Percentiles rank a stretch among this genome's conserved stretches.
phyloP scores from a whole-genome alignment of 2,797 vertebrate species.

The Chromobotia macracanthus region DNA sequence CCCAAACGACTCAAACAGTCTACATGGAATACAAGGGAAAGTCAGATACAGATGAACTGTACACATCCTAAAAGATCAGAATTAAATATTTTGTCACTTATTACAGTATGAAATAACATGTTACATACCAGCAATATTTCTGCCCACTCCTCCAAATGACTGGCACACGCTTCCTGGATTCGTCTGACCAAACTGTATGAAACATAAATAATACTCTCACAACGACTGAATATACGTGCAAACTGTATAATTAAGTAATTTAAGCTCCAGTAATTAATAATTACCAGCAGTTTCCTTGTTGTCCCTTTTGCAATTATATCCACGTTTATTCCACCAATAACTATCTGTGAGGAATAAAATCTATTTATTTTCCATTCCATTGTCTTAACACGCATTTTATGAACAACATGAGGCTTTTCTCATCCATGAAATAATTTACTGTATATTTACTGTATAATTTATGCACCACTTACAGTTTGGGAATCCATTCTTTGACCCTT shows the following conservation, averaged over 20 bases:
- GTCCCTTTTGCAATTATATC: slow-evolving; percentile 89
- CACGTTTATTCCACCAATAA: slow-evolving; percentile 88
- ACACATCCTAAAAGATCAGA: background rate
- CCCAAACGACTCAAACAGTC: slow-evolving; percentile 87
- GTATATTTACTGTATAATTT: background rate
- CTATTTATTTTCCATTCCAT: background rate
- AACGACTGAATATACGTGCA: background rate
- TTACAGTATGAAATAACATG: background rate
- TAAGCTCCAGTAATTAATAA: background rate
- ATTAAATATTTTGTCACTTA: background rate
- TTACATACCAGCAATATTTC: slow-evolving; percentile 86
- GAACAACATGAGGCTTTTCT: background rate
- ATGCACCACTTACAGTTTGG: slow-evolving; percentile 72
- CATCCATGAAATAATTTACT: background rate
- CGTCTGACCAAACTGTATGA: slow-evolving; percentile 84
- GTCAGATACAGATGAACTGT: background rate
- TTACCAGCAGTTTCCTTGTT: slow-evolving; percentile 77
- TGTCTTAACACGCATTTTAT: background rate
- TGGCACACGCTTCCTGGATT: slow-evolving; percentile 84
- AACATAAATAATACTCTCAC: slow-evolving; percentile 8
- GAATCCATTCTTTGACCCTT: slow-evolving; percentile 49
- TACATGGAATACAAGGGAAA: slow-evolving; percentile 58
- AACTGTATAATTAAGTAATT: background rate
- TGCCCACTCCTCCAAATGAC: slow-evolving; percentile 88
- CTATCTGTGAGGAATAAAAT: slow-evolving; percentile 76